Conservation (phyloP, 2,888 invertebrate genomes). For the Lasioglossum pauxillum region DNA sequence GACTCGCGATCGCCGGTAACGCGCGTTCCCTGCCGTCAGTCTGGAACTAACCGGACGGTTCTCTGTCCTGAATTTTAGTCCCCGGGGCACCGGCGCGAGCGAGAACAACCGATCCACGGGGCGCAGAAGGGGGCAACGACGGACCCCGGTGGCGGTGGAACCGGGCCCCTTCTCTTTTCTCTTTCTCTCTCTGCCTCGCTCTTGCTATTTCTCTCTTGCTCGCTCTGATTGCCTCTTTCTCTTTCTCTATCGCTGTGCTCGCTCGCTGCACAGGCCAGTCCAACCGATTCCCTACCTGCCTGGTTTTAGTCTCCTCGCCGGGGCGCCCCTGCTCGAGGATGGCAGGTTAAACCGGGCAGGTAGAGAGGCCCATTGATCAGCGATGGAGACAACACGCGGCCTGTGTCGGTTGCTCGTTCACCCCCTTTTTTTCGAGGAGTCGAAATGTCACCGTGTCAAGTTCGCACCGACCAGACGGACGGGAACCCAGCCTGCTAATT, state of each 20-base stretch:
- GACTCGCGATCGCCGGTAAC: constrained; percentile 74
- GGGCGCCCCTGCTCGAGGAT: constrained; percentile 58
- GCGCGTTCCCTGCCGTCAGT: constrained; percentile 61
- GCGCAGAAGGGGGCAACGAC: not conserved
- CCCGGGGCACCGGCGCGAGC: constrained; percentile 41
- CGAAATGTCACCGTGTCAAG: constrained; percentile 24
- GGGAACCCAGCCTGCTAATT: not conserved
- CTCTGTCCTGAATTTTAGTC: constrained; percentile 79
- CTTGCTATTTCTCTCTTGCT: constrained; percentile 27
- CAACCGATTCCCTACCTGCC: constrained; percentile 40
- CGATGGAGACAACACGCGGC: constrained; percentile 52
- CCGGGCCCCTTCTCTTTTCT: constrained; percentile 49
- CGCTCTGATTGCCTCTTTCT: not conserved
- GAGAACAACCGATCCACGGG: constrained; percentile 16
- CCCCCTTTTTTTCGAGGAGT: not conserved
- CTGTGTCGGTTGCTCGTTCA: constrained; percentile 42
- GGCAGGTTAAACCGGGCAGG: constrained; percentile 65
- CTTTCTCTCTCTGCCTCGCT: constrained; percentile 22
- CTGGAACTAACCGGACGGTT: constrained; percentile 70
- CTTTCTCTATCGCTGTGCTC: not conserved
- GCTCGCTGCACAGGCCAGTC: not conserved
- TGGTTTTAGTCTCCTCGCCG: constrained; percentile 48
- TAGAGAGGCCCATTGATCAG: constrained; percentile 58
- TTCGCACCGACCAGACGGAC: constrained; percentile 17
- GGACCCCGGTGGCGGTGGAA: constrained; percentile 33